Evolutionary conservation across 1,140 invertebrate genomes (phyloP), one percentile per base, ranked within the genome.

Genomic region (Camponotus pennsylvanicus): DNA sequence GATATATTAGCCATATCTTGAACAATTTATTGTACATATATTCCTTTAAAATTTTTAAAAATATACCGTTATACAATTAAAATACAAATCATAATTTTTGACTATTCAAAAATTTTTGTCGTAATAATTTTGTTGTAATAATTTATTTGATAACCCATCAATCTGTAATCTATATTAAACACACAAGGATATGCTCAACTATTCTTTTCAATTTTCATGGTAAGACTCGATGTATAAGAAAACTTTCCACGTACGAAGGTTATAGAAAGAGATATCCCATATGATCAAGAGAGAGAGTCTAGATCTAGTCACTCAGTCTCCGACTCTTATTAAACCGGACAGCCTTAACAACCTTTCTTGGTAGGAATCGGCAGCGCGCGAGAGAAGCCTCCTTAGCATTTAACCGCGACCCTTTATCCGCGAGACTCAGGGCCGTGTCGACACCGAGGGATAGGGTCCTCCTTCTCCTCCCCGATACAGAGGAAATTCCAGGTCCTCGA

Each of bases 401-500:
- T 86, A 89, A 89, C 34, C 76, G 77, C 80, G 82, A 90, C 79
- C 76, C 89, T 90, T 90, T 88, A 89, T 90, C 82, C 89, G 89
- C 89, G 88, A 89, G 63, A 85, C 63, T 90, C 80, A 79, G 82
- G 88, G 52, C 40, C 79, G 84, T 89, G 83, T 86, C 73, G 85
- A 71, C 61, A 75, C 73, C 75, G 59, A 57, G 34, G 55, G 49
- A 86, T 52, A 66, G 79, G 75, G 59, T 82, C 45, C 67, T 70
- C 49, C 78, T 52, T 55, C 37, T 13, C 55, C 15, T 9, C 82
- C 55, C 52, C 66, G 6, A 86, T 79, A 67, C 67, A 64, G 79
- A 90, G 85, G 88, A 89, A 92, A 92, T 92, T 92, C 90, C 90
- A 63, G 73, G 45, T 85, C 84, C 83, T 89, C 91, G 92, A 93